Evolutionary conservation across 2,888 invertebrate genomes (phyloP).

Genomic region (Galerucella nymphaeae): DNA sequence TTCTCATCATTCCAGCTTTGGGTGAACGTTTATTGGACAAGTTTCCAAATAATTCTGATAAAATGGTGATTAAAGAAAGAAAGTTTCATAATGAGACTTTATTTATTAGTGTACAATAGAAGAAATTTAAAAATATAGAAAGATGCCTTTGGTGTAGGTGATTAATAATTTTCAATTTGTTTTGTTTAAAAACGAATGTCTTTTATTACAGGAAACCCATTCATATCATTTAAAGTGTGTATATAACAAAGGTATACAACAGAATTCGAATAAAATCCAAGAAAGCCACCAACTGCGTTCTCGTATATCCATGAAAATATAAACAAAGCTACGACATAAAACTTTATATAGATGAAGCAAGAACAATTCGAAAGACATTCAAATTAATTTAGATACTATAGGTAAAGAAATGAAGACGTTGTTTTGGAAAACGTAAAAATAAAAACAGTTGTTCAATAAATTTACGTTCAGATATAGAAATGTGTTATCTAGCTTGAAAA

Average conservation of each 20-base stretch:
- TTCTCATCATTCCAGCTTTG: too few species aligned
- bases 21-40: too few species aligned
- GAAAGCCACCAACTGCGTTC: neutral
- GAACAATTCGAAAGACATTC: neutral
- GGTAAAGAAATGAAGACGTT: neutral
- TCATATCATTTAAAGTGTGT: neutral
- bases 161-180: neutral
- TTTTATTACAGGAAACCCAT: constrained; percentile 9
- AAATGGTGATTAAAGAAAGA: too few species aligned
- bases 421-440: neutral
- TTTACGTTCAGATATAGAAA: too few species aligned
- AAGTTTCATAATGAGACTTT: too few species aligned
- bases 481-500: too few species aligned
- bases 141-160: neutral
- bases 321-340: neutral
- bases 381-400: neutral
- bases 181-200: neutral
- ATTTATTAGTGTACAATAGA: neutral
- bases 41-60: too few species aligned
- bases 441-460: too few species aligned
- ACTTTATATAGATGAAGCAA: neutral
- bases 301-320: neutral
- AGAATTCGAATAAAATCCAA: neutral
- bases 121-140: neutral
- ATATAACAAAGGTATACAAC: neutral